Evolutionary conservation across 2,888 invertebrate genomes (phyloP), one percentile per base, ranked within the genome.

Genomic region (Limnephilus auricula): DNA sequence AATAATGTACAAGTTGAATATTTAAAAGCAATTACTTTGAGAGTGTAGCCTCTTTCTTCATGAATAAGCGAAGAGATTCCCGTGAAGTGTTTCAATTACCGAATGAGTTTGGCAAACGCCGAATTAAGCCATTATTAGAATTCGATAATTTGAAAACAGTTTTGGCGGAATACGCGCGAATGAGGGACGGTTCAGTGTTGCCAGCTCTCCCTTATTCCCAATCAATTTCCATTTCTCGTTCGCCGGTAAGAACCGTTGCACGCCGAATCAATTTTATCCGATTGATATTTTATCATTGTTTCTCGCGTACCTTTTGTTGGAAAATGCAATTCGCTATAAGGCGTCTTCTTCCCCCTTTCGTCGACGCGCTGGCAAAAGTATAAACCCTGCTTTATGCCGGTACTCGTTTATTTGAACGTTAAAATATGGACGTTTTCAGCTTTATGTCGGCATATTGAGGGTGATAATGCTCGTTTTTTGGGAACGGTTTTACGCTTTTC

Each of bases 221-320:
- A 92, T 92, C 90, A 91, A 92, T 92, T 92, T 92, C 91, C 88
- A 92, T 91, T 92, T 87, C 88, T 88, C 90, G 79, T 90, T 87
- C 45, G 91, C 50, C 82, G 45, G 50, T 80, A 79, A 79, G 40
- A 84, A n/a, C 65, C 65, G 65, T 65, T n/a, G 50, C 65, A 25
- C 45, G 85, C 92, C 82, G 89, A 80, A 92, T 89, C 92, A 87
- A 90, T 92, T 92, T 85, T 32, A 78, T 88, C 78, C 80, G 90
- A 91, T 90, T 92, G 92, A 90, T 90, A 90, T 89, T 92, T 91
- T 92, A 89, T 92, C 92, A 90, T 90, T 90, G 92, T 92, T 92
- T 89, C 32, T 86, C 86, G 80, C 65, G 89, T 89, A 37, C 86
- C 89, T 83, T 91, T 89, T 89, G 85, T 30, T 83, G 34, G 79